These are phyloP conservation scores for Chaetodon auriga DNA, from an alignment of 2,113 vertebrate genomes.

Conservation along the genomic window DNA sequence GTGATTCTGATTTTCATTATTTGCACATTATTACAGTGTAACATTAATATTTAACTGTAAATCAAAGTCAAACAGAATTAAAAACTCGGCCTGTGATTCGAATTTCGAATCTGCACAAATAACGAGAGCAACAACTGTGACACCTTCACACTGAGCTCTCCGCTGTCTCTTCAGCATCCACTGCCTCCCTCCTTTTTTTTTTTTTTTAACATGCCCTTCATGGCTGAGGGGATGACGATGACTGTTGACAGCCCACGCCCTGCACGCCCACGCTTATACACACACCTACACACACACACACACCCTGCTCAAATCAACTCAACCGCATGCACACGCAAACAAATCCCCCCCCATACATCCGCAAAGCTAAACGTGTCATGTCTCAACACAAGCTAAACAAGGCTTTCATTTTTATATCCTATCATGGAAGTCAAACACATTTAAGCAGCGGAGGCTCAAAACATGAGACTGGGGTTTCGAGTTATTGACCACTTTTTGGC, in stretches of 20 bases:
- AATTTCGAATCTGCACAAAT: neutral
- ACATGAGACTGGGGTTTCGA: neutral
- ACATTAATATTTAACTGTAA: too few relatives aligned
- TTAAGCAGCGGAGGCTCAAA: neutral
- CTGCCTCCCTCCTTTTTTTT: neutral
- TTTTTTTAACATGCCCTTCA: neutral
- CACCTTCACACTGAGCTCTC: neutral
- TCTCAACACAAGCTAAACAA: slow-evolving; percentile 45
- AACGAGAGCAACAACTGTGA: neutral
- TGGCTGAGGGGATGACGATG: neutral
- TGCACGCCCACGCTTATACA: neutral
- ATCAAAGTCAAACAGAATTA: too few relatives aligned
- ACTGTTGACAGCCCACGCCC: slow-evolving; percentile 7
- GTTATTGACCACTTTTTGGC: slow-evolving; percentile 27
- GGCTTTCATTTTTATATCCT: slow-evolving; percentile 14
- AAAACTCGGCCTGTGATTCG: too few relatives aligned
- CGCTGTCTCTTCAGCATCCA: neutral
- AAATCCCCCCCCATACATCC: slow-evolving; percentile 32
- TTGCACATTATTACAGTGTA: too few relatives aligned
- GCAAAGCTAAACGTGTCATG: slow-evolving; percentile 14
- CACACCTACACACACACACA: slow-evolving; percentile 18
- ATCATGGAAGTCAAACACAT: slow-evolving; percentile 17
- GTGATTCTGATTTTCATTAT: too few relatives aligned
- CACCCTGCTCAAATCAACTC: neutral
- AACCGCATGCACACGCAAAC: slow-evolving; percentile 19